Conservation (phyloP, 2,113 vertebrate species). For the Chiloscyllium plagiosum region DNA sequence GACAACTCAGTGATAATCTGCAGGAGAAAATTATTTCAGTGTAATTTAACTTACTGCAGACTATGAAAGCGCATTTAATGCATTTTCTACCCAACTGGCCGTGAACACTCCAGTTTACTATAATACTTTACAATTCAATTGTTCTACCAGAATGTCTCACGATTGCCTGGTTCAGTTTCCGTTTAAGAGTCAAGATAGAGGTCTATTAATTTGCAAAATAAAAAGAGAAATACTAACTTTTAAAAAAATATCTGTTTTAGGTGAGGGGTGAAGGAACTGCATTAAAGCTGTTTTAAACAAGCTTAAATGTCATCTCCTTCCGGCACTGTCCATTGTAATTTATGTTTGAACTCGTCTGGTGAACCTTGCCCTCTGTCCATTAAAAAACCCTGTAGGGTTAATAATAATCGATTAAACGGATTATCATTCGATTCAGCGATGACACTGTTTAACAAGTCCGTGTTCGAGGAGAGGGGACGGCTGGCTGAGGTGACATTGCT, state of each 20-base stretch:
- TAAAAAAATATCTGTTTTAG: not conserved
- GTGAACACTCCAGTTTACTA: not conserved
- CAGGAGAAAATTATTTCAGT: not conserved
- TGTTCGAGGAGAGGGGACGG: not conserved
- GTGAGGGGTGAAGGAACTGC: not conserved
- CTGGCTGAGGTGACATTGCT: constrained; percentile 16
- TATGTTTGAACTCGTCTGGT: not conserved
- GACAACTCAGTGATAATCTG: not conserved
- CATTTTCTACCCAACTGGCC: not conserved
- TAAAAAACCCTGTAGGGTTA: constrained; percentile 6
- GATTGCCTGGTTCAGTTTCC: not conserved
- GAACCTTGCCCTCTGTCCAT: constrained; percentile 24
- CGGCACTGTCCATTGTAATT: not conserved
- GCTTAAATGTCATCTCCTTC: not conserved
- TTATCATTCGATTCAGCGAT: constrained; percentile 38
- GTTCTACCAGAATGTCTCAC: not conserved
- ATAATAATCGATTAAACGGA: constrained; percentile 39
- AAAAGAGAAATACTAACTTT: not conserved
- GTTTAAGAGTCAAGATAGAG: not conserved
- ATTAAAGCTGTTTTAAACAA: not conserved
- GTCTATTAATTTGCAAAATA: not conserved
- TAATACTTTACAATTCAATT: not conserved
- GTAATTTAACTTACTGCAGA: not conserved
- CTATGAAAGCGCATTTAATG: not conserved
- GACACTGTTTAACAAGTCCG: not conserved